phyloP scores from a whole-genome alignment of 2,888 invertebrate species.

The Eudasyphora cyanicolor region DNA sequence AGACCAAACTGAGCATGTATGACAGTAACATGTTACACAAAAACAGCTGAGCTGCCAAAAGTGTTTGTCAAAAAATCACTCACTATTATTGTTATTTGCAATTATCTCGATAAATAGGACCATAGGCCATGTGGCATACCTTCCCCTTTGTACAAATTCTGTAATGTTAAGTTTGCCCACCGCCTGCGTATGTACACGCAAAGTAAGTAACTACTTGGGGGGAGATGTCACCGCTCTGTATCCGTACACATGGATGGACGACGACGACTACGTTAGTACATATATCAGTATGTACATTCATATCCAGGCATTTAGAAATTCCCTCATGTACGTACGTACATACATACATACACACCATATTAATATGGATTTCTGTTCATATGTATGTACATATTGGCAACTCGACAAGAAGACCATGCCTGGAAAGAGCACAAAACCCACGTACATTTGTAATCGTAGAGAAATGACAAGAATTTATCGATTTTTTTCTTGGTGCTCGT shows the following conservation, averaged over 20 bases:
- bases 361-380: constrained; percentile 19
- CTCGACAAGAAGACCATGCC: not conserved
- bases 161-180: too few species aligned
- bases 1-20: too few species aligned
- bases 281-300: too few species aligned
- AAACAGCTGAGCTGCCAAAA: too few species aligned
- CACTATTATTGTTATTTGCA: too few species aligned
- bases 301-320: not conserved
- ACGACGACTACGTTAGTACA: not conserved
- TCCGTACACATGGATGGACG: not conserved
- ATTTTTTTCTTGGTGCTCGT: constrained; percentile 10
- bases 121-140: not conserved
- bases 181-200: too few species aligned
- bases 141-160: not conserved
- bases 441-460: not conserved
- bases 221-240: too few species aligned
- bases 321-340: not conserved
- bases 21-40: too few species aligned
- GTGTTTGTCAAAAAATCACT: too few species aligned
- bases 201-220: too few species aligned
- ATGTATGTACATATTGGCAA: not conserved
- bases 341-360: constrained; percentile 21
- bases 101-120: too few species aligned
- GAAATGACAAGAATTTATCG: constrained; percentile 15
- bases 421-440: not conserved